phyloP scores from a whole-genome alignment of 2,797 vertebrate species.

The Tarsius wallacei region DNA sequence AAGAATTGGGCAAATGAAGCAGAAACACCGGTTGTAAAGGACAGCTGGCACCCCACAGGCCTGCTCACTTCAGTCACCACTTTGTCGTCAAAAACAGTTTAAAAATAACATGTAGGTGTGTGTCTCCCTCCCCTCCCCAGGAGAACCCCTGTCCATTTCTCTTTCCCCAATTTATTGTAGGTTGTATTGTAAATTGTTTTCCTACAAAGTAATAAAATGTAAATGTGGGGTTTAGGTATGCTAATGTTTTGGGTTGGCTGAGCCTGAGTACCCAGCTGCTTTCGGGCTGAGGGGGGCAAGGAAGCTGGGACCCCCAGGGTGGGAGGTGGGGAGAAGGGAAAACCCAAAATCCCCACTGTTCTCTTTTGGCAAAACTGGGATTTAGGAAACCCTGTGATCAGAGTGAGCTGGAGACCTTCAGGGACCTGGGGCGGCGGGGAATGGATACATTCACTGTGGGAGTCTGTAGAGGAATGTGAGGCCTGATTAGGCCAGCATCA shows the following conservation, averaged over 20 bases:
- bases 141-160: not conserved
- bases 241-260: slow-evolving; percentile 70
- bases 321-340: not conserved
- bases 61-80: slow-evolving; percentile 32
- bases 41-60: not conserved
- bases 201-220: slow-evolving; percentile 79
- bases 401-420: not conserved
- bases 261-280: slow-evolving; percentile 56
- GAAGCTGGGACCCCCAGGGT: slow-evolving; percentile 62
- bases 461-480: too few species aligned
- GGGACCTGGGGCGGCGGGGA: not conserved
- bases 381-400: not conserved
- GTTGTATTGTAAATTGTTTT: slow-evolving; percentile 64
- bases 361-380: slow-evolving; percentile 52
- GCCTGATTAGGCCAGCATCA: too few species aligned
- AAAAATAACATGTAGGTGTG: slow-evolving; percentile 37
- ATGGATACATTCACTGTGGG: too few species aligned
- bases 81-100: slow-evolving; percentile 54
- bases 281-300: not conserved
- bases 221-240: slow-evolving; percentile 80
- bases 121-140: not conserved
- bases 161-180: slow-evolving; percentile 63
- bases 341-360: slow-evolving; percentile 55
- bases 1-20: slow-evolving; percentile 75
- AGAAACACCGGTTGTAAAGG: slow-evolving; percentile 56